These are phyloP conservation scores for Lepus townsendii DNA, from an alignment of 2,797 vertebrate species.

Conservation along the genomic window DNA sequence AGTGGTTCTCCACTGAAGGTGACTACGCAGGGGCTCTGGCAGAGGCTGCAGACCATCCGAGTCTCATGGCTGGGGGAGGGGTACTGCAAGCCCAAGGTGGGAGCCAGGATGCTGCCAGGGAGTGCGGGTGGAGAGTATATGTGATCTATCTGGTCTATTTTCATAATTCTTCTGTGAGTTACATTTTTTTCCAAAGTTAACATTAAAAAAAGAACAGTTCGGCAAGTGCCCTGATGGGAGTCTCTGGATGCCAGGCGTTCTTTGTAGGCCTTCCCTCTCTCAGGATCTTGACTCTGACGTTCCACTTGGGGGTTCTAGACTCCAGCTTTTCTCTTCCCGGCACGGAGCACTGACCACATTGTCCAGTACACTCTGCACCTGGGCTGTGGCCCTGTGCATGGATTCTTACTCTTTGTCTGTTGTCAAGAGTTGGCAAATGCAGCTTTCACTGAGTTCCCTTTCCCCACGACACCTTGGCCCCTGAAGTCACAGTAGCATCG, in stretches of 20 bases:
- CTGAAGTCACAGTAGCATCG: not conserved
- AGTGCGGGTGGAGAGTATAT: not conserved
- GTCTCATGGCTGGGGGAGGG: not conserved
- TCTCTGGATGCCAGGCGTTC: not conserved
- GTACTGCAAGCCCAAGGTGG: fast-evolving
- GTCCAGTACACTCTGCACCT: not conserved
- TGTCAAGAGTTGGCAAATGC: not conserved
- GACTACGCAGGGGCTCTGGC: not conserved
- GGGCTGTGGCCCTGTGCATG: not conserved
- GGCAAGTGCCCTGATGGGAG: not conserved
- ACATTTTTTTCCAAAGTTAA: not conserved
- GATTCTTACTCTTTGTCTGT: not conserved
- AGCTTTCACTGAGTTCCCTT: not conserved
- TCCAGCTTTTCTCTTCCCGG: not conserved
- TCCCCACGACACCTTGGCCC: not conserved
- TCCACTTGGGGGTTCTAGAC: not conserved
- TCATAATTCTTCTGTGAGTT: not conserved
- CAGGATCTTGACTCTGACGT: not conserved
- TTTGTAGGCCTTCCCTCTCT: not conserved
- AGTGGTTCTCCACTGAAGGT: not conserved
- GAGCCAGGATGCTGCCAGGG: too few relatives aligned
- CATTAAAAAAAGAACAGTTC: not conserved
- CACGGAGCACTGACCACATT: not conserved
- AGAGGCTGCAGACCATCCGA: too few relatives aligned
- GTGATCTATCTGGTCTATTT: not conserved